Conservation (phyloP, 2,113 vertebrate species). For the Centropus unirufus region DNA sequence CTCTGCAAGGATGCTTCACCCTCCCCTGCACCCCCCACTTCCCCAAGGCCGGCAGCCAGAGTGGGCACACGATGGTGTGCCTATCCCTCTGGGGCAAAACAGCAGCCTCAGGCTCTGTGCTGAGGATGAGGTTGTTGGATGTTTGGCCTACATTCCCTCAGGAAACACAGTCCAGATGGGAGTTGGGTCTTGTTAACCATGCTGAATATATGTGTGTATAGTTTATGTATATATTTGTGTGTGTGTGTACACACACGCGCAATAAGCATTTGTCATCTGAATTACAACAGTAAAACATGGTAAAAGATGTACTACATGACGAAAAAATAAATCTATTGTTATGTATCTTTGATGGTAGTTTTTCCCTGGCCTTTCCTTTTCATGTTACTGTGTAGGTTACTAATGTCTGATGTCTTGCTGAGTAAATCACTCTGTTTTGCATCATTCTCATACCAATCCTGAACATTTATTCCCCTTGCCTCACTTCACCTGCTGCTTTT, state of each 20-base stretch:
- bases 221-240: not conserved
- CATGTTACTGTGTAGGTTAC: not conserved
- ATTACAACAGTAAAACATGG: not conserved
- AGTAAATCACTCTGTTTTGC: not conserved
- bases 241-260: not conserved
- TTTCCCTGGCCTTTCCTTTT: not conserved
- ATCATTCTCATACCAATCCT: not conserved
- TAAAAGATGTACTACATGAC: not conserved
- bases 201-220: not conserved
- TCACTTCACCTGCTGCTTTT: not conserved
- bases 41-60: not conserved
- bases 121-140: slow-evolving; percentile 11
- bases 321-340: not conserved
- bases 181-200: not conserved
- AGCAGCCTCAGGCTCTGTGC: not conserved
- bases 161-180: slow-evolving; percentile 54
- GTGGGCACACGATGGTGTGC: not conserved
- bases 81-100: not conserved
- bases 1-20: not conserved
- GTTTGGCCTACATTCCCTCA: slow-evolving; percentile 21
- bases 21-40: not conserved
- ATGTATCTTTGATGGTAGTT: not conserved
- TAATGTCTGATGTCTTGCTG: not conserved
- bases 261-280: slow-evolving; percentile 15
- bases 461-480: not conserved